phyloP scores from a whole-genome alignment of 1,140 invertebrate genomes.

The Dendroctonus ponderosae region DNA sequence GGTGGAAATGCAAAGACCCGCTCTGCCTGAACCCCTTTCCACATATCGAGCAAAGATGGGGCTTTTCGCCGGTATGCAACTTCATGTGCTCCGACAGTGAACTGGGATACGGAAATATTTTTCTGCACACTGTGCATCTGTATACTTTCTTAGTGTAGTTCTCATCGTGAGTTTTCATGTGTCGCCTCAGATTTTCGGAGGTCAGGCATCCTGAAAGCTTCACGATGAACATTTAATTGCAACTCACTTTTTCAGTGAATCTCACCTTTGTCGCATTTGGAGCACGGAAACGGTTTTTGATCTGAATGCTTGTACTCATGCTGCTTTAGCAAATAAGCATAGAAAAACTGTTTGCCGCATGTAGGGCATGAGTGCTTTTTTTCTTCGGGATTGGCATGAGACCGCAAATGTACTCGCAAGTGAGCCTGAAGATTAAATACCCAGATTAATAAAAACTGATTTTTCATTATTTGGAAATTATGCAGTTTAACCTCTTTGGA shows the following conservation, averaged over 20 bases:
- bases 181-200: slow-evolving; percentile 37
- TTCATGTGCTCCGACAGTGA: slow-evolving; percentile 47
- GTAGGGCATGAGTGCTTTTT: slow-evolving; percentile 56
- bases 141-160: slow-evolving; percentile 36
- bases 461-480: not conserved
- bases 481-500: slow-evolving; percentile 25
- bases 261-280: slow-evolving; percentile 43
- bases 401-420: slow-evolving; percentile 38
- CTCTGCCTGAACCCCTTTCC: slow-evolving; percentile 60
- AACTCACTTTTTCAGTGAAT: not conserved
- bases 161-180: slow-evolving; percentile 39
- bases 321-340: slow-evolving; percentile 42
- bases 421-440: slow-evolving; percentile 21
- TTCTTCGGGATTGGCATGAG: slow-evolving; percentile 41
- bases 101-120: slow-evolving; percentile 48
- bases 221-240: not conserved
- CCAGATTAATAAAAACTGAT: not conserved
- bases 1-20: slow-evolving; percentile 59
- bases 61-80: slow-evolving; percentile 48
- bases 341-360: slow-evolving; percentile 53
- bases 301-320: slow-evolving; percentile 47
- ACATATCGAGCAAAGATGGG: slow-evolving; percentile 46
- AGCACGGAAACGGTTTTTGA: slow-evolving; percentile 50
- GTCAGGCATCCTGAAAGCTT: slow-evolving; percentile 41
- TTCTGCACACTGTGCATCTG: slow-evolving; percentile 56